Evolutionary conservation across 2,797 vertebrate species (phyloP), one percentile per base, ranked within the genome.

Genomic region (Gambusia yucatana): DNA sequence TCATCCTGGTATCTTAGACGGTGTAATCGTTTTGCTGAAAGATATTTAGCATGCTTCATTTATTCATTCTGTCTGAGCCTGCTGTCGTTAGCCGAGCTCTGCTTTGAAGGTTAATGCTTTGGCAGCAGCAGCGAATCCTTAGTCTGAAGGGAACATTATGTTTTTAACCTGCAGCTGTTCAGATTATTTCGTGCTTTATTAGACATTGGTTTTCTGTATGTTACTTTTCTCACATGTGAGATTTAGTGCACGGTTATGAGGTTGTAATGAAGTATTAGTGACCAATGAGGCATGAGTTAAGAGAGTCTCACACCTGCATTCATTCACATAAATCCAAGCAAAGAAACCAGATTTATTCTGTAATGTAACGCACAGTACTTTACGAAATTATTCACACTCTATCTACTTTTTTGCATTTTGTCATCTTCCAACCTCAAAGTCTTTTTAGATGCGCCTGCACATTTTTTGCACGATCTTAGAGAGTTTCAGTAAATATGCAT

Each of bases 11-110:
- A 79, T 82, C 85, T 65, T 20, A 3, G 59, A 4, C 6, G 47
- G 41, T 76, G 75, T 87, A 87, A 89, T 87, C 75, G 82, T 89
- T 91, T 90, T 69, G 79, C 67, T 81, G 79, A 92, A 80, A 65
- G 85, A 82, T 73, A 4, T 17, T 73, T 47, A 50, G 57, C 77
- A 75, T 83, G 67, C 85, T 83, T 83, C 72, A 63, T 70, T 77
- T 69, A 72, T 72, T 81, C 59, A 63, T 28, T 80, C 41, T 72
- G 43, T 74, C 9, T 48, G 22, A 33, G 14, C 25, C n/a, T 9
- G 16, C 63, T 43, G 39, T 43, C 72, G 65, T n/a, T 47, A 39
- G 59, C 47, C 39, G 70, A 4, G 28, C 70, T 85, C 43, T 47
- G 25, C 39, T 75, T 82, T 50, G 59, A n/a, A 70, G 81, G 43